Conservation (phyloP, 2,888 invertebrate genomes). For the Morpho deidamia region DNA sequence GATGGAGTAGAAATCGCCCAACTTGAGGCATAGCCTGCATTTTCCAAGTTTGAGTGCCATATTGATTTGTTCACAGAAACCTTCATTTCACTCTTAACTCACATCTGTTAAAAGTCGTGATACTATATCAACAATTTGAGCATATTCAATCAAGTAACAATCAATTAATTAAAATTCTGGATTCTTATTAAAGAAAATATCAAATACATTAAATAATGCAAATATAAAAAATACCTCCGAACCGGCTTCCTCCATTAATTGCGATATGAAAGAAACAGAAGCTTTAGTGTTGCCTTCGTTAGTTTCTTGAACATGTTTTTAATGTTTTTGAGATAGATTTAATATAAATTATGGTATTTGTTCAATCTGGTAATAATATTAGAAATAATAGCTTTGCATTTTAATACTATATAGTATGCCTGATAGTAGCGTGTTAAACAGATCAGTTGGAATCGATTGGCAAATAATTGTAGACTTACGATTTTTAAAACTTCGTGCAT, state of each 20-base stretch:
- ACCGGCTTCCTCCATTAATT: conserved; percentile 36
- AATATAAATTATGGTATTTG: too few relatives aligned
- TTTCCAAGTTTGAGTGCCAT: conserved; percentile 73
- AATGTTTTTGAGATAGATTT: too few relatives aligned
- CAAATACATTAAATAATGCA: conserved; percentile 13
- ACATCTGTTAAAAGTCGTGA: conserved; percentile 32
- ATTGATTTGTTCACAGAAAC: conserved; percentile 63
- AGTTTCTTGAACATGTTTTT: too few relatives aligned
- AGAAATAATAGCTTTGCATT: too few relatives aligned
- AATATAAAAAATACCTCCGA: conserved; percentile 26
- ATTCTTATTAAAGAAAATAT: conserved; percentile 3
- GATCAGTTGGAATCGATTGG: too few relatives aligned
- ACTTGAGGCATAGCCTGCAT: conserved; percentile 75
- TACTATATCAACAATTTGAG: conserved; percentile 10
- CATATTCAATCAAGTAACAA: background rate
- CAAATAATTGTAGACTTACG: too few relatives aligned
- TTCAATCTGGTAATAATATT: too few relatives aligned
- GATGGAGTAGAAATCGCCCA: conserved; percentile 74
- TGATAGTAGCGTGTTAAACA: too few relatives aligned
- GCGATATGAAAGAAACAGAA: conserved; percentile 12
- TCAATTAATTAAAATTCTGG: conserved; percentile 13
- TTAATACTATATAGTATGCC: too few relatives aligned
- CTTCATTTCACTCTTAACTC: conserved; percentile 55
- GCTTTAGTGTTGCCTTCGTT: conserved; percentile 6
- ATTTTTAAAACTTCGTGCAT: too few relatives aligned